phyloP scores from a whole-genome alignment of 2,888 invertebrate species.

The Apodemia zela region DNA sequence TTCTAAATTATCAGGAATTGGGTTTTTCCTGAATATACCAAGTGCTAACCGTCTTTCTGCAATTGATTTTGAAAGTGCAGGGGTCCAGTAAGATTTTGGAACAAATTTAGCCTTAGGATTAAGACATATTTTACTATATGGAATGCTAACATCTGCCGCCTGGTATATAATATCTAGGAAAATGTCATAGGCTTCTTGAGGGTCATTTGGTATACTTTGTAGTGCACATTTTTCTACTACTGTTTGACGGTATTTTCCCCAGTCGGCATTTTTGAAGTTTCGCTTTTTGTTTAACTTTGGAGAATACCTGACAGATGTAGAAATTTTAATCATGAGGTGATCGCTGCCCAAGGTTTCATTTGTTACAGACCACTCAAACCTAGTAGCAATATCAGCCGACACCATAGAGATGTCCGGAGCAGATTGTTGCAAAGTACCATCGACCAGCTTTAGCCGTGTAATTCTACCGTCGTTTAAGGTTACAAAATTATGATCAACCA shows the following conservation, averaged over 20 bases:
- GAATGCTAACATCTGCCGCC: conserved; percentile 1
- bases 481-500: conserved; percentile 20
- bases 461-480: conserved; percentile 23
- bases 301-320: background rate
- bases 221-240: background rate
- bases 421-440: conserved; percentile 20
- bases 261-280: background rate
- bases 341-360: conserved; percentile 29
- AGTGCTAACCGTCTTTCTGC: conserved; percentile 18
- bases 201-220: background rate
- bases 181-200: background rate
- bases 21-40: conserved; percentile 10
- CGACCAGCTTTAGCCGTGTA: conserved; percentile 22
- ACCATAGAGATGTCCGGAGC: too few species aligned
- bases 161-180: background rate
- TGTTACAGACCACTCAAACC: conserved; percentile 22
- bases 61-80: conserved; percentile 8
- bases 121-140: background rate
- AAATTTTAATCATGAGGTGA: conserved; percentile 20
- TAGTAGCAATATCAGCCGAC: conserved; percentile 1
- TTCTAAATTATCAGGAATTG: conserved; percentile 14
- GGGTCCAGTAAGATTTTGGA: background rate
- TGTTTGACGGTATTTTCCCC: background rate
- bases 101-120: background rate
- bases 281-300: background rate